phyloP scores from a whole-genome alignment of 1,140 invertebrate genomes.

The Schlechtendalia chinensis region DNA sequence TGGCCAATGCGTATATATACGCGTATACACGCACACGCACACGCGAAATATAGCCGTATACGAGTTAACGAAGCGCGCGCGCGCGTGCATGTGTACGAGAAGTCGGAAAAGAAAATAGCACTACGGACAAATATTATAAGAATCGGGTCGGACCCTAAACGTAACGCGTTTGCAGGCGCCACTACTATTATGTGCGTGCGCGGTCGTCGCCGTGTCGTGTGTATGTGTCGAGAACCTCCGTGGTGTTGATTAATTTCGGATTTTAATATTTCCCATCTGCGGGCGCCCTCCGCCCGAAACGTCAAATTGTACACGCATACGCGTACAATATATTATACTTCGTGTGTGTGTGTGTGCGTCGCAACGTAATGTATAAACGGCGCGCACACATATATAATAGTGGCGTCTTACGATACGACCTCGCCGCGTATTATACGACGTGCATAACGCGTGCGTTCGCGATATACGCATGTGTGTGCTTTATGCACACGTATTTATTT shows the following conservation, averaged over 20 bases:
- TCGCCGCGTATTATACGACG: not conserved
- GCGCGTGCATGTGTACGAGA: not conserved
- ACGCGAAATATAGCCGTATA: not conserved
- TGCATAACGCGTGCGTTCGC: not conserved
- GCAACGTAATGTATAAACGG: not conserved
- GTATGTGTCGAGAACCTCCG: not conserved
- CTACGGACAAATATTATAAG: constrained; percentile 18
- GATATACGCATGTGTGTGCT: not conserved
- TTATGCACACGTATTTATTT: not conserved
- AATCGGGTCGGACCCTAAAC: not conserved
- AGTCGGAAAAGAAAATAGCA: not conserved
- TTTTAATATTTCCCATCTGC: constrained; percentile 47
- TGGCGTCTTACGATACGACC: not conserved
- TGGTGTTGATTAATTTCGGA: constrained; percentile 42
- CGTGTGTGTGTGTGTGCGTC: no score
- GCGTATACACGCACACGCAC: not conserved
- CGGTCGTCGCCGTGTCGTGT: not conserved
- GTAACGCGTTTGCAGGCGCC: constrained; percentile 6
- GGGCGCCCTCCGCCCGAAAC: not conserved
- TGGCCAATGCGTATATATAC: not conserved
- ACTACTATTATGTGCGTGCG: not conserved
- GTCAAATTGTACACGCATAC: not conserved
- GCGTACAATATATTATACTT: not conserved
- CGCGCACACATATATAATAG: not conserved
- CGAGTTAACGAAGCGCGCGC: no score